These are phyloP conservation scores for Formicarius rufipectus DNA, from an alignment of 2,113 vertebrate genomes.

Conservation along the genomic window DNA sequence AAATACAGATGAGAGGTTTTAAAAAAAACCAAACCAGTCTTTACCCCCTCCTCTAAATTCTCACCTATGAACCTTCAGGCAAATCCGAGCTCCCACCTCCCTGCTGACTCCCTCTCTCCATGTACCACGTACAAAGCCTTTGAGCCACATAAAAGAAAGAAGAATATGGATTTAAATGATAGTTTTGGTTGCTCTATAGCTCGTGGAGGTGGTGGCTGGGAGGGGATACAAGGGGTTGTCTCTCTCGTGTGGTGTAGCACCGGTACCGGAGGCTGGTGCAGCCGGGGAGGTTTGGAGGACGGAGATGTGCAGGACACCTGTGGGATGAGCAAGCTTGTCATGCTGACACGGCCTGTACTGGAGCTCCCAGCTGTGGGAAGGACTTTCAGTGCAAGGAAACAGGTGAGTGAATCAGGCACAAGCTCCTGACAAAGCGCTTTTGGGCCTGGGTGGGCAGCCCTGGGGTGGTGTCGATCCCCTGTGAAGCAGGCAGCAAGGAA, in stretches of 20 bases:
- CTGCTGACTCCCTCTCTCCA: neutral
- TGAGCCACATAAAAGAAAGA: neutral
- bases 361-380: conserved; percentile 75
- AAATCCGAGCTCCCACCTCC: neutral
- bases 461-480: too few relatives aligned
- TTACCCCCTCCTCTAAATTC: neutral
- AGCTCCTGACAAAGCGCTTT: neutral
- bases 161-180: accelerated
- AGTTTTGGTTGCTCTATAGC: neutral
- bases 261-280: conserved; percentile 77
- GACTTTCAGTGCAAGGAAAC: conserved; percentile 82
- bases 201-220: neutral
- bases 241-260: conserved; percentile 66
- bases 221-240: neutral
- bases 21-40: neutral
- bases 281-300: conserved; percentile 78
- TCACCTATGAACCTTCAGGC: neutral
- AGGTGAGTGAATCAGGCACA: conserved; percentile 69
- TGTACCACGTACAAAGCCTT: accelerated
- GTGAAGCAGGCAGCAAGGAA: neutral
- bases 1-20: neutral
- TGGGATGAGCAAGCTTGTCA: conserved; percentile 80
- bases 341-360: conserved; percentile 57
- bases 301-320: conserved; percentile 69
- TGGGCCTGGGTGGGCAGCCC: neutral